A percentile compares a stretch with the other conserved stretches of the same genome.
phyloP scores from a whole-genome alignment of 2,888 invertebrate genomes.

The Oeneis ivallda region DNA sequence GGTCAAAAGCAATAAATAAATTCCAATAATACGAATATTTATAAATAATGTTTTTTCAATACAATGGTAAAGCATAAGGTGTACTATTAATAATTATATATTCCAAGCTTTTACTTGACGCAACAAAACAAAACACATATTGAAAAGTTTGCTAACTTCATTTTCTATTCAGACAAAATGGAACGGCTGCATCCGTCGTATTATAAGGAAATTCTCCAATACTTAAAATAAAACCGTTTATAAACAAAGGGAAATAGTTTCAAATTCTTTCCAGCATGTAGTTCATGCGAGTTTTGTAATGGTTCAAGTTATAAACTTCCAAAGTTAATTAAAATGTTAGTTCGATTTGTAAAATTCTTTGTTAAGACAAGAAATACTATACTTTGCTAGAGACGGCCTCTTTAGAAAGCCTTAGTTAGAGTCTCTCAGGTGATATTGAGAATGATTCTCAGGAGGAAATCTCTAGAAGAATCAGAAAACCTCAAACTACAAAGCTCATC shows the following conservation, averaged over 20 bases:
- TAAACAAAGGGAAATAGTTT: conserved; percentile 43
- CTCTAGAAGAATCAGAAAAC: no score
- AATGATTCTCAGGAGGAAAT: no score
- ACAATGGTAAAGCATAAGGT: no score
- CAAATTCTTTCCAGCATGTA: conserved; percentile 40
- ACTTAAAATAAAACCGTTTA: conserved; percentile 41
- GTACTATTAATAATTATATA: background rate
- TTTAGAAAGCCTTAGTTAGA: no score
- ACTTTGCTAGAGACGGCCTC: no score
- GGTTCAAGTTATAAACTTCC: conserved; percentile 28
- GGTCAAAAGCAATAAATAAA: no score
- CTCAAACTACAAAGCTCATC: no score
- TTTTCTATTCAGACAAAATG: conserved; percentile 31
- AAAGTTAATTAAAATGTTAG: background rate
- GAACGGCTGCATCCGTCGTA: conserved; percentile 27
- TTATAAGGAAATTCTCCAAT: conserved; percentile 41
- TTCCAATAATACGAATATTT: background rate
- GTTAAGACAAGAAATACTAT: no score
- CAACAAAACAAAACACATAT: conserved; percentile 6
- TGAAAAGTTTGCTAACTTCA: conserved; percentile 20
- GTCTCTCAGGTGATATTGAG: no score
- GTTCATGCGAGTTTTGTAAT: conserved; percentile 32
- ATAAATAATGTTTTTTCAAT: no score
- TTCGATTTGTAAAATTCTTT: background rate
- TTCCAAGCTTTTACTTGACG: background rate